A percentile compares a stretch with the other conserved stretches of the same genome.
These are phyloP conservation scores for honey bee (Apis mellifera) DNA, from an alignment of 1,140 invertebrate species.

Conservation along the genomic window Amel_HAv3.1 CM009935.2:11397501-11398000, in stretches of 20 bases:
- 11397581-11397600: slow-evolving; percentile 76
- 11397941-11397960: slow-evolving; percentile 56
- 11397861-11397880: slow-evolving; percentile 74
- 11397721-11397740: slow-evolving; percentile 77
- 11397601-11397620: slow-evolving; percentile 61
- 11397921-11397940: slow-evolving; percentile 69
- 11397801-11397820: slow-evolving; percentile 75
- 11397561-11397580: slow-evolving; percentile 72
- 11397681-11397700: slow-evolving; percentile 67
- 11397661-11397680: slow-evolving; percentile 67
- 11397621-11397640: slow-evolving; percentile 72
- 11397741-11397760: slow-evolving; percentile 73
- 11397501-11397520: slow-evolving; percentile 77
- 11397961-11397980: slow-evolving; percentile 51
- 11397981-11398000: slow-evolving; percentile 53
- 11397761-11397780: slow-evolving; percentile 63
- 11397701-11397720: slow-evolving; percentile 75
- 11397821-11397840: slow-evolving; percentile 69
- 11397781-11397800: slow-evolving; percentile 76
- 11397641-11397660: slow-evolving; percentile 70
- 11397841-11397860: slow-evolving; percentile 63
- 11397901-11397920: slow-evolving; percentile 73
- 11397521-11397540: slow-evolving; percentile 77
- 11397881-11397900: slow-evolving; percentile 67
- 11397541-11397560: slow-evolving; percentile 65